A percentile compares a stretch with the other conserved stretches of the same genome.
These are phyloP conservation scores for Heliconius hewitsoni DNA, from an alignment of 1,140 invertebrate species.

Conservation along the genomic window DNA sequence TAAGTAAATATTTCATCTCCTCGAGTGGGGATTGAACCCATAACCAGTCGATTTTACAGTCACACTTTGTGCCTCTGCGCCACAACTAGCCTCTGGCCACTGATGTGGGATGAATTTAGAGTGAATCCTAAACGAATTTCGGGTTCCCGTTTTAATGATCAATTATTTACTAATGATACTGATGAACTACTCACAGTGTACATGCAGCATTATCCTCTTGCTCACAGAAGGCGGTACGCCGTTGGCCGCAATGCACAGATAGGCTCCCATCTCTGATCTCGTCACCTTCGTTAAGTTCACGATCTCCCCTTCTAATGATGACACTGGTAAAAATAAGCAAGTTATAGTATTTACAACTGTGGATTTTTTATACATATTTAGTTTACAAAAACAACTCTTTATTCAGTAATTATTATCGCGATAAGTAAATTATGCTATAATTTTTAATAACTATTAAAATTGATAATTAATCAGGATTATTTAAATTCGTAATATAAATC, in stretches of 20 bases:
- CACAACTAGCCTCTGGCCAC: too few relatives aligned
- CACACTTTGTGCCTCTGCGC: too few relatives aligned
- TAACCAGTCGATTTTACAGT: too few relatives aligned
- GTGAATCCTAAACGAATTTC: too few relatives aligned
- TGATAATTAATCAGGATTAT: too few relatives aligned
- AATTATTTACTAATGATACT: background rate
- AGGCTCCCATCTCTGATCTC: conserved; percentile 92
- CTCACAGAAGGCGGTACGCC: conserved; percentile 90
- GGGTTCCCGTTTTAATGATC: too few relatives aligned
- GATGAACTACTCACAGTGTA: conserved; percentile 89
- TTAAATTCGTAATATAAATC: too few relatives aligned
- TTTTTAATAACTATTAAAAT: too few relatives aligned
- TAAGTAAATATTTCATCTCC: too few relatives aligned
- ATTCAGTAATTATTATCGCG: background rate
- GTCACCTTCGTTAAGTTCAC: conserved; percentile 90
- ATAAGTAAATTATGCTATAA: too few relatives aligned
- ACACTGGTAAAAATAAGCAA: conserved; percentile 78
- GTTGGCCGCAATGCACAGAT: conserved; percentile 90
- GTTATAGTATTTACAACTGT: background rate
- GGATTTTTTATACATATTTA: background rate
- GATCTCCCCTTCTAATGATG: conserved; percentile 87
- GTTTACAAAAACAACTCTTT: background rate
- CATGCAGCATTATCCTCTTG: conserved; percentile 90
- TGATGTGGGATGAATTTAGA: too few relatives aligned
- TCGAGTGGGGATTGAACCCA: too few relatives aligned